phyloP scores from a whole-genome alignment of 2,888 invertebrate genomes.

The Octonoba sinensis region DNA sequence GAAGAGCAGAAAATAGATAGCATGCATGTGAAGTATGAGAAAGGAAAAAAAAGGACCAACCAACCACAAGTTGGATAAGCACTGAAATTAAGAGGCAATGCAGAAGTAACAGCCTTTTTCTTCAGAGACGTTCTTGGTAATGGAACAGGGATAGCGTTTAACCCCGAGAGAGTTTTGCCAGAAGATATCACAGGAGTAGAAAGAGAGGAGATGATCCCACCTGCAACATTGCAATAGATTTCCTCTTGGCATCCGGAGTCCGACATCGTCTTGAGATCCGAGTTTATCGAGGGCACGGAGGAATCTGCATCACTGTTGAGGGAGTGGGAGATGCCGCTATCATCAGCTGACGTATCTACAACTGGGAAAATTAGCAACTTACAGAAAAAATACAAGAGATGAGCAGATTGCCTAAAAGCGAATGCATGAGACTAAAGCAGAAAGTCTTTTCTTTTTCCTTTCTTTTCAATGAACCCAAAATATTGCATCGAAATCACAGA shows the following conservation, averaged over 20 bases:
- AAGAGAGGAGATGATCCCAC: constrained; percentile 53
- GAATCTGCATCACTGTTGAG: constrained; percentile 53
- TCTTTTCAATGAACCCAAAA: too few species aligned
- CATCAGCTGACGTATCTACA: constrained; percentile 56
- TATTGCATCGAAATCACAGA: too few species aligned
- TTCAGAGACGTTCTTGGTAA: constrained; percentile 56
- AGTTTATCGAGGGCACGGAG: constrained; percentile 53
- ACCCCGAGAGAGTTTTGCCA: constrained; percentile 22
- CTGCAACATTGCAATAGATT: constrained; percentile 49
- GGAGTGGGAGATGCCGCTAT: constrained; percentile 56
- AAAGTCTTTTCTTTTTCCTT: too few species aligned
- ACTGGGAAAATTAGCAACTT: constrained; percentile 30
- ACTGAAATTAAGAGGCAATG: constrained; percentile 48
- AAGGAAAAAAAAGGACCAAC: constrained; percentile 23
- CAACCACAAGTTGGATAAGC: constrained; percentile 60
- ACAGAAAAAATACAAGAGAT: background rate
- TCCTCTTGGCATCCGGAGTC: constrained; percentile 58
- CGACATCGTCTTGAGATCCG: constrained; percentile 41
- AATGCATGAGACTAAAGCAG: background rate
- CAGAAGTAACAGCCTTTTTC: constrained; percentile 46
- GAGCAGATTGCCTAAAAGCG: background rate
- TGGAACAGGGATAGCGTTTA: constrained; percentile 35
- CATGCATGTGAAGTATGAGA: constrained; percentile 2
- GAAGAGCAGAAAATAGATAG: background rate
- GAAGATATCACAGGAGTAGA: constrained; percentile 51